Conservation (phyloP, 2,797 vertebrate genomes). For the Muscicapa striata region DNA sequence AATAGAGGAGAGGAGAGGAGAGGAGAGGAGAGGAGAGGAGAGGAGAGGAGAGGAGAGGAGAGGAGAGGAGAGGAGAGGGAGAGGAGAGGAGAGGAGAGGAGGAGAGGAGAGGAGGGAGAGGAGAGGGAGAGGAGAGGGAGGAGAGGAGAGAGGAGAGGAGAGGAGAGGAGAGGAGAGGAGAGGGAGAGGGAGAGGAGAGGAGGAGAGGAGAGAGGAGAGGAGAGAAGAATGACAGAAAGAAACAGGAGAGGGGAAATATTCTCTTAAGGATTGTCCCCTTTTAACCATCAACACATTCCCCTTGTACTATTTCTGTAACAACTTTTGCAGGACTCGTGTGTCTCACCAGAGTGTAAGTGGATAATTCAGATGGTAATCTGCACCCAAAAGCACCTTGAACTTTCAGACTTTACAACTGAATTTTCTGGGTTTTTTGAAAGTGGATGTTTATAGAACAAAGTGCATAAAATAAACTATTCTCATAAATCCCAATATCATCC, state of each 20-base stretch:
- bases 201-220: background rate
- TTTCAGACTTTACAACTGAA: background rate
- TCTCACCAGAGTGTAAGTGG: background rate
- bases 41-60: background rate
- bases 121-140: accelerated
- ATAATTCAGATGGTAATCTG: background rate
- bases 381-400: background rate
- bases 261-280: background rate
- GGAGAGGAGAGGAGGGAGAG: background rate
- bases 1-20: too few relatives aligned
- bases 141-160: background rate
- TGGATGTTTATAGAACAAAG: background rate
- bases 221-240: background rate
- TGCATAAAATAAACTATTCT: background rate
- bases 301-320: background rate
- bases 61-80: background rate
- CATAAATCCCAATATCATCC: background rate
- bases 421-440: background rate
- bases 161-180: background rate
- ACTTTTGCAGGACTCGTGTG: background rate
- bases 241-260: background rate
- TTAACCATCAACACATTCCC: background rate
- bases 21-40: background rate
- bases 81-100: too few relatives aligned
- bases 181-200: too few relatives aligned